Evolutionary conservation across 1,140 invertebrate species (phyloP).

Genomic region (Idris sp.): DNA sequence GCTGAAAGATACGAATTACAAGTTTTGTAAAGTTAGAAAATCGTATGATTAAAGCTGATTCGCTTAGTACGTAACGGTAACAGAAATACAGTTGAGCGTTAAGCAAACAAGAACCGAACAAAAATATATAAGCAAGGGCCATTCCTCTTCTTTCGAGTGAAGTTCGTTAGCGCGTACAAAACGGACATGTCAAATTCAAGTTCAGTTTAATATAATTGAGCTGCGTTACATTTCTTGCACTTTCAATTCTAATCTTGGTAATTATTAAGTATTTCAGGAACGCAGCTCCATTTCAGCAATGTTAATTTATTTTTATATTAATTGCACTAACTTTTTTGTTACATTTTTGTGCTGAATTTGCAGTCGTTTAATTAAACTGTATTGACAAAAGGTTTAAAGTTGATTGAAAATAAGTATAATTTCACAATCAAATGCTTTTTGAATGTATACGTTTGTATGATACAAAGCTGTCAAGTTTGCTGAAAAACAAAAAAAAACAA

Average conservation of each 20-base stretch:
- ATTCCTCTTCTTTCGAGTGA: conserved; percentile 2
- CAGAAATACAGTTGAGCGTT: conserved; percentile 16
- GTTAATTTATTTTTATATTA: conserved; percentile 13
- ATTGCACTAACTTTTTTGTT: too few relatives aligned
- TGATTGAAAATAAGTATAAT: too few relatives aligned
- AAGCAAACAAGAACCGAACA: conserved; percentile 29
- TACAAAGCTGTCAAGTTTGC: too few relatives aligned
- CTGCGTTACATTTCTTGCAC: conserved; percentile 27
- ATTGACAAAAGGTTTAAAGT: too few relatives aligned
- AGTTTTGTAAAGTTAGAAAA: conserved; percentile 53
- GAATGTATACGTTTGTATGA: too few relatives aligned
- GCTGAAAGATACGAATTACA: conserved; percentile 50
- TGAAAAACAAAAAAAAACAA: too few relatives aligned
- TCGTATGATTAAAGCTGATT: conserved; percentile 58
- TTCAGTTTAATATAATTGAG: conserved; percentile 28
- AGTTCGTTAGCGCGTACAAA: conserved; percentile 19
- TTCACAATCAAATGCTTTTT: too few relatives aligned
- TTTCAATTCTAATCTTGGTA: conserved; percentile 16
- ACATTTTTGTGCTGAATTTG: too few relatives aligned
- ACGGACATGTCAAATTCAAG: conserved; percentile 32
- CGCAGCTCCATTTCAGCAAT: not conserved
- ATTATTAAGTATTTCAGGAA: conserved; percentile 31
- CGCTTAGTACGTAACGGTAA: conserved; percentile 41
- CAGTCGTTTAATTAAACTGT: too few relatives aligned
- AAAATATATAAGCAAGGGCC: conserved; percentile 43